Evolutionary conservation across 2,113 vertebrate genomes (phyloP), one percentile per base, ranked within the genome.

Genomic region (Tragelaphus scriptus): DNA sequence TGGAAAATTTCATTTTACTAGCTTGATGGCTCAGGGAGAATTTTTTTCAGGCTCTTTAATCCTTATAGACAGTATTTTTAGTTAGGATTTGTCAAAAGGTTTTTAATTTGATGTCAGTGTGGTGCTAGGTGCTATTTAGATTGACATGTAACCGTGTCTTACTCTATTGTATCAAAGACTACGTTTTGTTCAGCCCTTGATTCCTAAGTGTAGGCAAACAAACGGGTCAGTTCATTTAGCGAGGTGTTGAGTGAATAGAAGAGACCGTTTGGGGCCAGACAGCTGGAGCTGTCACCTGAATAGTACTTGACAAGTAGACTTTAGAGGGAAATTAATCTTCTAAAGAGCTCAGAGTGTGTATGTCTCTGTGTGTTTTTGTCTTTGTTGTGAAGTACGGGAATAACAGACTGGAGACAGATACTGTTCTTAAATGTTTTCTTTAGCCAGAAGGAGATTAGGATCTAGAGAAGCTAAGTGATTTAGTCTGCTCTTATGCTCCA

Each of bases 261-360:
- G 53, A 68, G 49, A 94, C 36, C 25, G 25, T 86, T 91, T 0
- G 6, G 11, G 75, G 28, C 28, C 25, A 80, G 82, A 63, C 23
- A 77, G 77, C 85, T 88, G 71, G 40, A 87, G 25, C 49, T 90
- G 84, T 91, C 93, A 89, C 90, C 79, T 86, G 79, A 75, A 11
- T 75, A 80, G 89, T 53, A 82, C 63, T 65, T 85, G 97, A 88
- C 47, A 77, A 59, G 44, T 53, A 88, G 63, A 79, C 56, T 87
- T 84, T 63, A 84, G 16, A 40, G 51, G 90, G 91, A 89, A 75
- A n/a, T 85, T 88, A 90, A 91, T 95, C 63, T 96, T 90, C 80
- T 92, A 55, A 44, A 96, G 94, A 91, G 79, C 49, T 56, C 47
- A 58, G 86, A 86, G 68, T 93, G 3, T 81, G 5, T 81, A 5